Evolutionary conservation across 2,113 vertebrate species (phyloP).

Genomic region (Rattus norvegicus): DNA sequence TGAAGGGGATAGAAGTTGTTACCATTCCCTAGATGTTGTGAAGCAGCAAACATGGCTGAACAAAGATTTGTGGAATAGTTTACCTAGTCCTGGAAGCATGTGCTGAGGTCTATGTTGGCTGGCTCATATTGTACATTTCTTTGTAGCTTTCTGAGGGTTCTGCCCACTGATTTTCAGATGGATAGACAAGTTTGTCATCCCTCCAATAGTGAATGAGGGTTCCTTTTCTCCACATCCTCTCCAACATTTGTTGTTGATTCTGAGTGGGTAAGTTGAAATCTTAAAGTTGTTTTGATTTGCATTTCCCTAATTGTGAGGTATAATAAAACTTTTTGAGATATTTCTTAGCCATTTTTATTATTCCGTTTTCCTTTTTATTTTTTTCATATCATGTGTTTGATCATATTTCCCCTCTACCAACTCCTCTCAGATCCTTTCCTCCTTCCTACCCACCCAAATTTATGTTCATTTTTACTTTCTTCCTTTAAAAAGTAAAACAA

Average conservation of each 20-base stretch:
- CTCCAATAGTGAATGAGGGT: neutral
- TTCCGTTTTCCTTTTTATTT: neutral
- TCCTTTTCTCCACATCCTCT: neutral
- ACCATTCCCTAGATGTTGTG: too few species aligned
- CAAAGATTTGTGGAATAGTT: too few species aligned
- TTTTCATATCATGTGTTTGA: neutral
- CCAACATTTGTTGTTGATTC: neutral
- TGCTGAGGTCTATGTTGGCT: neutral
- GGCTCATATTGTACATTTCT: neutral
- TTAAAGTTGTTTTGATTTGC: neutral
- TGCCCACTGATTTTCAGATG: neutral
- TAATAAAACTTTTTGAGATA: neutral
- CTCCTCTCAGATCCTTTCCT: neutral
- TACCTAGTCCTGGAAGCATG: too few species aligned
- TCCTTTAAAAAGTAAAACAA: neutral
- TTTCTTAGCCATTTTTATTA: neutral
- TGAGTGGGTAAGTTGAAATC: neutral
- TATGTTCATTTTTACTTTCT: neutral
- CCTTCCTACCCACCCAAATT: neutral
- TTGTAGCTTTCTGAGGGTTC: neutral
- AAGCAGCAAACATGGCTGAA: too few species aligned
- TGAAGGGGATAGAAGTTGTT: too few species aligned
- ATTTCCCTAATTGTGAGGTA: neutral
- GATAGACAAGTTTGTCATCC: neutral
- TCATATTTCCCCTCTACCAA: neutral